Conservation (phyloP, 2,113 vertebrate genomes). For the Calidris pygmaea region DNA sequence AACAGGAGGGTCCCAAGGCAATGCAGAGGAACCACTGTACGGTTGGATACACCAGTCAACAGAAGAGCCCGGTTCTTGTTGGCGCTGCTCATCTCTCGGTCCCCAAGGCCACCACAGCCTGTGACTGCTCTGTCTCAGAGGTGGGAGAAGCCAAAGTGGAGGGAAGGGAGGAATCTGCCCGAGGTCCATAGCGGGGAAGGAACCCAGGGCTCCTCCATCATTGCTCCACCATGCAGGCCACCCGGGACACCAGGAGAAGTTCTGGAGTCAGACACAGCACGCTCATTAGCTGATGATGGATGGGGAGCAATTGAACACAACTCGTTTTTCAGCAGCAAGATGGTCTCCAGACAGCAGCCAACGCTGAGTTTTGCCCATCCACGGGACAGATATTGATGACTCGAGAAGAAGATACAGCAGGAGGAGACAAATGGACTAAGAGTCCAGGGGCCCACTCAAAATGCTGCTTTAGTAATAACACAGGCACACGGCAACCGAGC, state of each 20-base stretch:
- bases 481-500: not conserved
- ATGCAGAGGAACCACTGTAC: accelerated
- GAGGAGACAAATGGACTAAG: not conserved
- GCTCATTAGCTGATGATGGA: not conserved
- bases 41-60: too few species aligned
- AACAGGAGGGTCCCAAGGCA: not conserved
- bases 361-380: not conserved
- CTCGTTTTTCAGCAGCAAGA: not conserved
- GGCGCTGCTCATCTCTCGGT: not conserved
- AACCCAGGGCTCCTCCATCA: not conserved
- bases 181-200: not conserved
- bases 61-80: not conserved
- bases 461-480: not conserved
- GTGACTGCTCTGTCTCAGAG: not conserved
- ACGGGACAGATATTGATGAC: not conserved
- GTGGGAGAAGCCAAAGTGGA: not conserved
- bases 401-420: not conserved
- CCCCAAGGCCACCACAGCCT: not conserved
- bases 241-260: accelerated
- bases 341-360: not conserved
- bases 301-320: not conserved
- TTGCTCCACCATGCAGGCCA: not conserved
- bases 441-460: not conserved
- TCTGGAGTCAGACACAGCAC: not conserved
- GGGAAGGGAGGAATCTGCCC: not conserved